Base-by-base conservation (phyloP, 2,797 vertebrate species). In the Petrocephalus schoutedeni region DNA sequence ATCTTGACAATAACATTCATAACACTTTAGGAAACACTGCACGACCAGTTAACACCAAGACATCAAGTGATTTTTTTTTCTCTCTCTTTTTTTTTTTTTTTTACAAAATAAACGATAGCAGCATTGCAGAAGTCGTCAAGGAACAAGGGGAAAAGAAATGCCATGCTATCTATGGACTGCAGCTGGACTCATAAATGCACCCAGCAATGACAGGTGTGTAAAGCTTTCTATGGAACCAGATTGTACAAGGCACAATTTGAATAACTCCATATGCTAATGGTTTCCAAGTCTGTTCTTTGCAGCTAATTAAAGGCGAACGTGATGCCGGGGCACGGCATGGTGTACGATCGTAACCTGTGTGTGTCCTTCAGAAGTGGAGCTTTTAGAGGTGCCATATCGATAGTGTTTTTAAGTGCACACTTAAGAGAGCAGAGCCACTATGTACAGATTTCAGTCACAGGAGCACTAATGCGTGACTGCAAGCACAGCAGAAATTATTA, bases 401-500 rank as follows among this genome's bases (percentile, higher is more conserved):
- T 32, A 57, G 51, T 92, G 36, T 90, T 93, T 92, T 91, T 57
- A 93, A 91, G 93, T 91, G 64, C 54, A 45, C 23, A 93, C 87
- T 74, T 14, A 94, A 85, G 53, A 93, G 86, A 0, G 89, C 92
- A 90, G 92, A 93, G 92, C 89, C 93, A 91, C 92, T 92, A 91
- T 92, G 87, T 86, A 92, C 92, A 93, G 58, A 85, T 82, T 64
- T 67, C 91, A 92, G 91, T 94, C 93, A 94, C 93, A 93, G 95
- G 94, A 94, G 95, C 95, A 92, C 93, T 91, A 93, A 91, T 93
- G 93, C 94, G 93, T 71, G 94, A 95, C 93, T 90, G 92, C 92
- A 94, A 95, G 94, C 93, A 94, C 93, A 94, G 95, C 92, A 93
- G 94, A 94, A 80, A n/a, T 45, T 19, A 88, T 87, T 91, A 90